Evolutionary conservation across 2,113 vertebrate genomes (phyloP).

Genomic region (Camelus bactrianus): DNA sequence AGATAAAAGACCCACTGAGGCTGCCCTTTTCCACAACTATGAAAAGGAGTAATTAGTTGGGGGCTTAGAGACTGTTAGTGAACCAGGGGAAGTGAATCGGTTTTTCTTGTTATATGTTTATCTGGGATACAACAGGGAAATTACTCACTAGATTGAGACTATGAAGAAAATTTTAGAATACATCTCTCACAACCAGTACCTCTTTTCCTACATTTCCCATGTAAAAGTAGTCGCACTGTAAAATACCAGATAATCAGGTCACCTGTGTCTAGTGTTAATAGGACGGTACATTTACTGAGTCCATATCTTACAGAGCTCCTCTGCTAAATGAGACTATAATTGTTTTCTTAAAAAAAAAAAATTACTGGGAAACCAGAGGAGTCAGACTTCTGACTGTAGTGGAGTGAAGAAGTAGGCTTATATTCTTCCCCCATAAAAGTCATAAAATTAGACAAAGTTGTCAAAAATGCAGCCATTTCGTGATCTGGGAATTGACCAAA

Average conservation of each 20-base stretch:
- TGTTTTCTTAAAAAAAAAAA: not conserved
- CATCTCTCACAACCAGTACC: not conserved
- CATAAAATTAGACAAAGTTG: not conserved
- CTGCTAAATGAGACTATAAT: not conserved
- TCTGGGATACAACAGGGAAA: not conserved
- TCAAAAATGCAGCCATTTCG: not conserved
- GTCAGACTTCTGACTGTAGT: not conserved
- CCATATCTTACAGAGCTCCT: not conserved
- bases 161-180: not conserved
- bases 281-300: not conserved
- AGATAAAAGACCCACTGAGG: slow-evolving; percentile 9
- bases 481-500: not conserved
- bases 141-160: slow-evolving; percentile 11
- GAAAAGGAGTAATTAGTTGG: slow-evolving; percentile 30
- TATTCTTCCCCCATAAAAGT: not conserved
- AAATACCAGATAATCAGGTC: slow-evolving; percentile 21
- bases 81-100: not conserved
- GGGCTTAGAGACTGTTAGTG: not conserved
- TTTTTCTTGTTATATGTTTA: slow-evolving; percentile 15
- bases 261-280: not conserved
- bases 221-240: not conserved
- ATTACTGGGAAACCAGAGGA: not conserved
- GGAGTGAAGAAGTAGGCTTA: not conserved
- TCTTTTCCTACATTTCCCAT: not conserved
- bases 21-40: not conserved